Base-by-base conservation (phyloP, 2,797 vertebrate genomes). In the Morus bassanus region DNA sequence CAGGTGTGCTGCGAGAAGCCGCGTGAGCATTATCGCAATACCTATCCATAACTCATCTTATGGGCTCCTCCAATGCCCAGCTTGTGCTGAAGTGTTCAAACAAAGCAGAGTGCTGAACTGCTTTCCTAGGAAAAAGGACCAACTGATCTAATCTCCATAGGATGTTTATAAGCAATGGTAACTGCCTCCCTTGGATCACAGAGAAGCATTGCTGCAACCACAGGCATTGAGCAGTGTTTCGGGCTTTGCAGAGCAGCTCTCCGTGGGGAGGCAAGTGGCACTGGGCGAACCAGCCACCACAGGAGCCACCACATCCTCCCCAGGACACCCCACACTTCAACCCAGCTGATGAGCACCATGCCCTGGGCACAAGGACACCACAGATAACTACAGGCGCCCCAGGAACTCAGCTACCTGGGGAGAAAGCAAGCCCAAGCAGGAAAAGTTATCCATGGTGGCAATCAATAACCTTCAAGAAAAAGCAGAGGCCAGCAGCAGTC, bases 311-410 rank as follows among this genome's bases (percentile, higher is more conserved):
- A 7, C 5, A 0, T 70, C 21, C 13, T 64, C 50, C 56, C 43
- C 1, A 1, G 63, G 43, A 57, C 50, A 28, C 27, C 41, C 31
- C 61, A 57, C 28, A 8, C 51, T 57, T 86, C 41, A 67, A 19
- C 41, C 31, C 43, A 30, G 30, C 31, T 28, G 50, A 64, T 35
- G 12, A 80, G 51, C 27, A 48, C 39, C 46, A 5, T 72, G 46
- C 35, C 46, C 41, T 53, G 56, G 17, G 39, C 50, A 41, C 4
- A 11, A 59, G 31, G 63, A 30, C 31, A 27, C 41, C 48, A 45
- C 3, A 0, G 30, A 43, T 28, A 81, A 77, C 50, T 57, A 65
- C 0, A 0, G 33, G 31, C 28, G 81, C 37, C 19, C 37, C 0
- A 3, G 64, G 48, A 93, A 19, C 28, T 35, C 51, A 33, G 56